Base-by-base conservation (phyloP, 2,113 vertebrate genomes). In the Cephalopholis sonnerati region DNA sequence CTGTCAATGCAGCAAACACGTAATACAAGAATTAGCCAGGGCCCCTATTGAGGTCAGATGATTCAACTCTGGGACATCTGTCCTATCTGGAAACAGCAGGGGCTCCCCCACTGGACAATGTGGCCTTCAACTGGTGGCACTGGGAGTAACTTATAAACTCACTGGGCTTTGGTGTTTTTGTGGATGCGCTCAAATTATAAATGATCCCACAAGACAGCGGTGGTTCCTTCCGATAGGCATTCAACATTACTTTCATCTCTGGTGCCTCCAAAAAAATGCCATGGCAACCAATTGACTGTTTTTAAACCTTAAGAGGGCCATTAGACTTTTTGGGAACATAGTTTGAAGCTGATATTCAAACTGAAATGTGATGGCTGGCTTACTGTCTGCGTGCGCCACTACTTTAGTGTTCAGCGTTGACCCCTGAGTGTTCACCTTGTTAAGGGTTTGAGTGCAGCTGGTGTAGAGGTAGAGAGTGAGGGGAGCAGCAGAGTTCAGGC, bases 371-470 rank as follows among this genome's bases (percentile, higher is more conserved):
- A 70, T 81, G 87, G 51, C 54, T 74, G 83, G 67, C 83, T 86
- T 48, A 7, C 72, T 79, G 84, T 74, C 81, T 79, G 22, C 66
- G 77, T 80, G 83, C 18, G 77, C 81, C 79, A 50, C 87, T 82
- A 72, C 84, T 87, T 54, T 70, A 62, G 79, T 75, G 82, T 80
- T 77, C 41, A 79, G 79, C 32, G 78, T 57, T 92, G 92, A 94
- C 94, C 92, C 87, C 83, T 74, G 87, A 87, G 89, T 86, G 84
- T 91, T 93, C 87, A 90, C 91, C 92, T 91, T 87, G 88, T 94
- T 91, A 90, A 93, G 92, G 92, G 89, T 92, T 92, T 93, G 92
- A 93, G 91, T 93, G 94, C 94, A 95, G 94, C 93, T 95, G 94
- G 84, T 92, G 89, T 82, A 81, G 91, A 87, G 84, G 80, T 87